Percentiles rank a stretch among this genome's conserved stretches.
phyloP scores from a whole-genome alignment of 2,797 vertebrate species.

The Channallabes apus region DNA sequence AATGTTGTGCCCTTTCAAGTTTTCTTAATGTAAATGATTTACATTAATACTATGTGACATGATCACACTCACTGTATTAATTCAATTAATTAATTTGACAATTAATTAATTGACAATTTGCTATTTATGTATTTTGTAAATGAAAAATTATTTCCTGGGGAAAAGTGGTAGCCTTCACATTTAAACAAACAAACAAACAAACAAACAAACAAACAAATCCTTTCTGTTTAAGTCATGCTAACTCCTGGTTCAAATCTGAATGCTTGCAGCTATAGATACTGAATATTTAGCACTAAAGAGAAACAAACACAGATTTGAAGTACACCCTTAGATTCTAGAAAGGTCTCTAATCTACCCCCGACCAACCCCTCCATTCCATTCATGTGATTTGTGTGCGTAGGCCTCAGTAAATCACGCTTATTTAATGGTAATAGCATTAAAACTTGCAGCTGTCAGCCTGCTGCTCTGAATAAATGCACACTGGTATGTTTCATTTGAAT shows the following conservation, averaged over 20 bases:
- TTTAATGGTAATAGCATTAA: constrained; percentile 30
- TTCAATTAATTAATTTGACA: too few species aligned
- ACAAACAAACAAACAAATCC: too few species aligned
- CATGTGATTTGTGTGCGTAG: constrained; percentile 20
- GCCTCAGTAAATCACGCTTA: constrained; percentile 28
- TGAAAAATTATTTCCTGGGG: not conserved
- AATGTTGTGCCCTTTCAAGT: not conserved
- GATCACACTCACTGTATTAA: not conserved
- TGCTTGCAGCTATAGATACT: not conserved
- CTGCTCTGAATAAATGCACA: constrained; percentile 21
- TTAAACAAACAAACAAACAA: not conserved
- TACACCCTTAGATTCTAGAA: not conserved
- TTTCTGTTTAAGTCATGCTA: not conserved
- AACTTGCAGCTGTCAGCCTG: constrained; percentile 31
- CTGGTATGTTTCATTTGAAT: constrained; percentile 36
- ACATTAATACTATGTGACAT: not conserved
- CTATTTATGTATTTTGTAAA: not conserved
- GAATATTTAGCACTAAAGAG: not conserved
- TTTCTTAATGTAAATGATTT: not conserved
- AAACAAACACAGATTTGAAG: not conserved
- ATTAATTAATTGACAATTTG: not conserved
- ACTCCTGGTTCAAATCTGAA: not conserved
- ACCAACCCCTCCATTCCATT: not conserved
- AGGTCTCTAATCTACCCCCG: not conserved
- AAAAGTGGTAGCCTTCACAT: not conserved